Base-by-base conservation (phyloP, 53 echinoderm and acorn worm genomes). In the Mesocentrotus franciscanus region DNA sequence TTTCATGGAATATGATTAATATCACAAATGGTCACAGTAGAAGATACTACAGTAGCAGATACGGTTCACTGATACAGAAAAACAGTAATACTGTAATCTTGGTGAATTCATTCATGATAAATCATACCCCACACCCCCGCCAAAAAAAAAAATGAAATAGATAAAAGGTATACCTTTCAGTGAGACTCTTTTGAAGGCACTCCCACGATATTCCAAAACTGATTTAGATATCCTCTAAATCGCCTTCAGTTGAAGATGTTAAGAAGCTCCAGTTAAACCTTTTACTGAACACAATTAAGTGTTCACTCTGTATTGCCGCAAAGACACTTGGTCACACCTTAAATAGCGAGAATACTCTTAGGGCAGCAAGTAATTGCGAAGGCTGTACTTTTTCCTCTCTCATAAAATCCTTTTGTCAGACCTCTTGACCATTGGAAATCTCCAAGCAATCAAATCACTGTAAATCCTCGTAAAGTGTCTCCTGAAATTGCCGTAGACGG, bases 391-490 rank as follows among this genome's bases (percentile, higher is more conserved):
- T 83, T 85, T 57, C 58, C 56, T 55, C 22, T 85, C 85, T 85
- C 85, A 8, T 85, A 85, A 85, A 85, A 85, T 85, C 85, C 85
- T 85, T 16, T 85, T 16, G 58, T 4, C 9, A n/a, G 85, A 85
- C 56, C 85, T 85, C 57, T 85, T 56, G 85, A 85, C 85, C 85
- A 56, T 57, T 20, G 10, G 85, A 85, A 85, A 85, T 85, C 85
- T 26, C 14, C n/a, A 26, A n/a, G 85, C 85, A 26, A 85, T 85
- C 85, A 85, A 58, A 85, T n/a, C 10, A 57, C 56, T 57, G 58
- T 85, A 85, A 85, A 85, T 85, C 85, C 85, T 57, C 11, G 56
- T 85, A 85, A 85, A 26, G 83, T n/a, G 85, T 39, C 58, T 85
- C 85, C 85, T 56, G n/a, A 85, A 85, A 85, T 57, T 85, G 57